These are phyloP conservation scores for Spodoptera litura DNA, from an alignment of 1,140 invertebrate genomes.

Conservation along the genomic window DNA sequence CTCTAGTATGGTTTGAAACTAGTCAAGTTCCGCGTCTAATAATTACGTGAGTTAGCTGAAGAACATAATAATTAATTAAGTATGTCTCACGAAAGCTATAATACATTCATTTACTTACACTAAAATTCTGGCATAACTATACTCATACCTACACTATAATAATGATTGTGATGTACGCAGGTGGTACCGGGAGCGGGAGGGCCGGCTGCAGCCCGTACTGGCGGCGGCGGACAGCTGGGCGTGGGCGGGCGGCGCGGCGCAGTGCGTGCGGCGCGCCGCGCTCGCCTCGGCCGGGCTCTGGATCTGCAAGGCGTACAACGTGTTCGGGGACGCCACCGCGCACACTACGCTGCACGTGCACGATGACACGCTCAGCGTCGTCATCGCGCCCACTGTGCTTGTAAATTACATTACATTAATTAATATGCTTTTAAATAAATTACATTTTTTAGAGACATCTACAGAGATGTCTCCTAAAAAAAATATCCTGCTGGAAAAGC, in stretches of 20 bases:
- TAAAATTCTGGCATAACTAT: no score
- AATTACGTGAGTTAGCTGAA: no score
- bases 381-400: conserved; percentile 61
- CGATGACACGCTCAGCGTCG: conserved; percentile 62
- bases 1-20: no score
- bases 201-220: conserved; percentile 59
- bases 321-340: conserved; percentile 71
- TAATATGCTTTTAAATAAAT: no score
- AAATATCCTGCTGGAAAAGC: no score
- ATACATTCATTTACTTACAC: no score
- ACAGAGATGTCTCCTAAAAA: no score
- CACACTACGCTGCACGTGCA: conserved; percentile 64
- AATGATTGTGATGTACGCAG: conserved; percentile 44
- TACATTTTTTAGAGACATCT: no score
- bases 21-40: no score
- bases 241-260: conserved; percentile 75
- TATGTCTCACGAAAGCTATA: no score
- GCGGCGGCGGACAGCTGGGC: conserved; percentile 51
- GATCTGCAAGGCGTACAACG: conserved; percentile 76
- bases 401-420: conserved; percentile 7
- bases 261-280: conserved; percentile 59
- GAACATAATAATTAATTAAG: no score
- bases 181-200: conserved; percentile 71
- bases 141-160: no score
- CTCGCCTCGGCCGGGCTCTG: conserved; percentile 61